A percentile compares a stretch with the other conserved stretches of the same genome.
Evolutionary conservation across 2,797 vertebrate genomes (phyloP).

Genomic region (Avahi laniger): DNA sequence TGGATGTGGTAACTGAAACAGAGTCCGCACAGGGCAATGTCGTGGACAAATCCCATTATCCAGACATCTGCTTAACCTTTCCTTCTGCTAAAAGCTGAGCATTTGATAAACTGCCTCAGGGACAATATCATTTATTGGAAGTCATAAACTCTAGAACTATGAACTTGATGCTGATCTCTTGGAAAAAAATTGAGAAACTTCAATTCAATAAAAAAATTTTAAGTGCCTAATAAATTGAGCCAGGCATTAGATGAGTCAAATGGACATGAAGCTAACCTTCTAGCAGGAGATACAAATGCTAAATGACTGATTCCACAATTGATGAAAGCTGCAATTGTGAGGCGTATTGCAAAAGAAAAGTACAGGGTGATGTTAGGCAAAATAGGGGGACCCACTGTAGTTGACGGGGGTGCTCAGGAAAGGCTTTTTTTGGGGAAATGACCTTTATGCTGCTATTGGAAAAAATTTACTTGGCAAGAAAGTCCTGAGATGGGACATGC

Average conservation of each 20-base stretch:
- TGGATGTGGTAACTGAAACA: not conserved
- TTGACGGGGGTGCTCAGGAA: not conserved
- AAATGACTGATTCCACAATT: not conserved
- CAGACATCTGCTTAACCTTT: not conserved
- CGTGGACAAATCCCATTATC: not conserved
- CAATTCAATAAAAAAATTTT: not conserved
- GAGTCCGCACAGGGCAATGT: no score
- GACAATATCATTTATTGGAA: not conserved
- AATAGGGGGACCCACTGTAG: no score
- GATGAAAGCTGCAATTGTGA: not conserved
- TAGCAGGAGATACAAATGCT: not conserved
- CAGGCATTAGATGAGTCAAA: not conserved
- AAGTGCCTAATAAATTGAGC: constrained; percentile 38
- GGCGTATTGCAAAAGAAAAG: not conserved
- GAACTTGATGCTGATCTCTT: not conserved
- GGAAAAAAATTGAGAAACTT: constrained; percentile 31
- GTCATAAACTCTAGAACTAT: constrained; percentile 36
- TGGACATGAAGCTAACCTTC: not conserved
- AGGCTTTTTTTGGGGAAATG: not conserved
- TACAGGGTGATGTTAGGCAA: not conserved
- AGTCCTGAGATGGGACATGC: not conserved
- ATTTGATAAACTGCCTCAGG: not conserved
- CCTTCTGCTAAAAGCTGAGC: constrained; percentile 34
- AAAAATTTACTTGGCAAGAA: not conserved
- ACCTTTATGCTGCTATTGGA: not conserved